Conservation (phyloP, 2,113 vertebrate genomes). For the Protobothrops mucrosquamatus region DNA sequence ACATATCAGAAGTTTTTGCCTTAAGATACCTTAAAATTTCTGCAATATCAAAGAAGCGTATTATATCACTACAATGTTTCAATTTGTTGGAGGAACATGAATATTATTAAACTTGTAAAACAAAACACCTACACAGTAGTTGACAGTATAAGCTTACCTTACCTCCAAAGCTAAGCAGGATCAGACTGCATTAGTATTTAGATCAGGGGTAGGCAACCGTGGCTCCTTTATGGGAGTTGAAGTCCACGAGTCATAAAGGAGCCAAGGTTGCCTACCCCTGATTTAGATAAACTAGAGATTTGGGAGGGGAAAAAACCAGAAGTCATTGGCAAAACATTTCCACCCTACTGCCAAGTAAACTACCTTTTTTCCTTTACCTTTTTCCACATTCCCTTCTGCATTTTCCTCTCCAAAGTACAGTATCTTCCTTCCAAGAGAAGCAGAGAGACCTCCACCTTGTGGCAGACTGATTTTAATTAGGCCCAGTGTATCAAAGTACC, state of each 20-base stretch:
- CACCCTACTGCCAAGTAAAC: background rate
- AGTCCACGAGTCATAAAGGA: too few relatives aligned
- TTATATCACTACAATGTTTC: background rate
- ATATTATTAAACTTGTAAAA: background rate
- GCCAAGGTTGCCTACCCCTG: too few relatives aligned
- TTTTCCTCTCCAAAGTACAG: background rate
- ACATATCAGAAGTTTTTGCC: background rate
- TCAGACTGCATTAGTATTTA: background rate
- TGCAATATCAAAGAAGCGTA: background rate
- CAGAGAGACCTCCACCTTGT: background rate
- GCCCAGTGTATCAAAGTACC: conserved; percentile 35
- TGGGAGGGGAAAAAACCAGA: background rate
- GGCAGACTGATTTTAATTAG: conserved; percentile 43
- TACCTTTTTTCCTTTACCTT: too few relatives aligned
- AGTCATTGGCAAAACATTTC: background rate
- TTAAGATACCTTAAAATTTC: background rate
- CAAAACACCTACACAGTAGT: background rate
- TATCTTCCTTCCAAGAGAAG: background rate
- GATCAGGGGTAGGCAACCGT: background rate
- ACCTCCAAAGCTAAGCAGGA: background rate
- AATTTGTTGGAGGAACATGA: background rate
- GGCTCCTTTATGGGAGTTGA: too few relatives aligned
- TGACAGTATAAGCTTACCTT: background rate
- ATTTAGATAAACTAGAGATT: background rate
- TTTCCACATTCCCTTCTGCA: too few relatives aligned